Evolutionary conservation across 2,888 invertebrate genomes (phyloP).

Genomic region (Drosophila mimica): DNA sequence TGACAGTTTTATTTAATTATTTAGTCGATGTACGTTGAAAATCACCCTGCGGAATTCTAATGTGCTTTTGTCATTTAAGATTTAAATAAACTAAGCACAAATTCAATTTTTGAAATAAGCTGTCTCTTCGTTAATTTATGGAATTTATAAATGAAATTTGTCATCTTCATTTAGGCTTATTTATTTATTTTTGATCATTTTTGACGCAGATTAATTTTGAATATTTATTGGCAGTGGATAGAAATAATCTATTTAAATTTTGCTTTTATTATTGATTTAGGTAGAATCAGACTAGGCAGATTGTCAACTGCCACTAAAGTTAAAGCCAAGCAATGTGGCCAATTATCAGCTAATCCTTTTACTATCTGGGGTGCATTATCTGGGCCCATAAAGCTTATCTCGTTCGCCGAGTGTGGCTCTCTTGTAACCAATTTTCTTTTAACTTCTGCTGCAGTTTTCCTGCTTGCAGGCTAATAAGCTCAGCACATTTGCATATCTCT

Average conservation of each 20-base stretch:
- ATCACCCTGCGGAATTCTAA: slow-evolving; percentile 14
- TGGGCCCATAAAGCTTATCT: slow-evolving; percentile 26
- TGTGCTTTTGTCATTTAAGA: slow-evolving; percentile 19
- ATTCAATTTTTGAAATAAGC: slow-evolving; percentile 27
- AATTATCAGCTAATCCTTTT: slow-evolving; percentile 27
- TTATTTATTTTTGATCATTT: neutral
- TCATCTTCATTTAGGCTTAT: slow-evolving; percentile 4
- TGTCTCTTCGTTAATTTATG: slow-evolving; percentile 37
- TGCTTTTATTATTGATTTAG: neutral
- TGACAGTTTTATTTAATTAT: slow-evolving; percentile 52
- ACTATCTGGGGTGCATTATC: slow-evolving; percentile 9
- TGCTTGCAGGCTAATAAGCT: slow-evolving; percentile 55
- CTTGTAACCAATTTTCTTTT: slow-evolving; percentile 19
- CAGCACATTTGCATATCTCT: slow-evolving; percentile 43
- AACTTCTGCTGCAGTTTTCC: slow-evolving; percentile 32
- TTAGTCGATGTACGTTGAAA: slow-evolving; percentile 12
- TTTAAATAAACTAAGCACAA: slow-evolving; percentile 24
- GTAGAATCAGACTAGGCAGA: neutral
- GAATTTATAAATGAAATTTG: slow-evolving; percentile 23
- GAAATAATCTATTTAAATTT: neutral
- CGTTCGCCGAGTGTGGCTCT: too few relatives aligned
- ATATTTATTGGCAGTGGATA: neutral
- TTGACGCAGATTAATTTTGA: neutral
- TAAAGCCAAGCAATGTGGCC: slow-evolving; percentile 6
- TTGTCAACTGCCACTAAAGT: neutral